Evolutionary conservation across 2,888 invertebrate species (phyloP).

Genomic region (Hemicrepidius hirtus): DNA sequence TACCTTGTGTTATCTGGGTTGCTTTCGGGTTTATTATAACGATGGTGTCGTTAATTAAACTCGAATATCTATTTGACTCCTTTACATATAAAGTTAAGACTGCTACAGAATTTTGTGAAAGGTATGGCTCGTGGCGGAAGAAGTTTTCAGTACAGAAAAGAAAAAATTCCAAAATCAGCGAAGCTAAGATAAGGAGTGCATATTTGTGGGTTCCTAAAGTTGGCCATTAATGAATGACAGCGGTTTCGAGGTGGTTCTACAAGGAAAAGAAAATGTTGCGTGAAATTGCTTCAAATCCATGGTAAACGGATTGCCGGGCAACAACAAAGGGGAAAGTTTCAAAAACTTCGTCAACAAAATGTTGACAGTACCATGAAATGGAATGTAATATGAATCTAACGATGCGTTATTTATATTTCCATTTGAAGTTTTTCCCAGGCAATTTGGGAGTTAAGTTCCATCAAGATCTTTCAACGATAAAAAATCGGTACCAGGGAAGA

Average conservation of each 20-base stretch:
- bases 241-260: conserved; percentile 44
- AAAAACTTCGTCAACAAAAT: conserved; percentile 47
- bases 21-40: no score
- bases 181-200: conserved; percentile 47
- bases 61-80: conserved; percentile 4
- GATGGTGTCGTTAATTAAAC: no score
- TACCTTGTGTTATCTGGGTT: no score
- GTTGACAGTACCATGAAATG: conserved; percentile 42
- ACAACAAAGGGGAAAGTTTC: conserved; percentile 48
- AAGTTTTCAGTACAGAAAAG: conserved; percentile 40
- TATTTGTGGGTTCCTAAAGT: conserved; percentile 51
- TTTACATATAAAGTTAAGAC: conserved; percentile 16
- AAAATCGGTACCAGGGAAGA: conserved; percentile 65
- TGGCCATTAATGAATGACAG: conserved; percentile 43
- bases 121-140: conserved; percentile 30
- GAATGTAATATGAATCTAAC: conserved; percentile 61
- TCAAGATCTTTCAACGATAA: conserved; percentile 64
- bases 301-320: conserved; percentile 45
- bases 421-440: conserved; percentile 62
- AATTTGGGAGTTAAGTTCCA: conserved; percentile 64
- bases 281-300: conserved; percentile 39
- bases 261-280: conserved; percentile 42
- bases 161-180: no score
- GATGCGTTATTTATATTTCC: conserved; percentile 61
- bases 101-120: conserved; percentile 41